Evolutionary conservation across 1,140 invertebrate genomes (phyloP).

Genomic region (Stenopsyche tienmushanensis): DNA sequence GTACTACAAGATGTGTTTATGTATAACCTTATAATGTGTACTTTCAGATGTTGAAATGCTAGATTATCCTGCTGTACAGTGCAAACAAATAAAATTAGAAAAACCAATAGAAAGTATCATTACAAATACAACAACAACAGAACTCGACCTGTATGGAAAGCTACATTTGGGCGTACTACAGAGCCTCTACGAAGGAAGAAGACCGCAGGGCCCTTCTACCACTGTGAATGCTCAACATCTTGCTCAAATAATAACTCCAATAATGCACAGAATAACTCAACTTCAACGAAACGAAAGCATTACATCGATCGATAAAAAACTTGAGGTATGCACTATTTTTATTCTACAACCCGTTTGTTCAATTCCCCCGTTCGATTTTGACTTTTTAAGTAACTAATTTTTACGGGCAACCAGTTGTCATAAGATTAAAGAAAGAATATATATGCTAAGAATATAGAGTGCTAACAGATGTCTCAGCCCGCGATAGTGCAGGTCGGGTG

Average conservation of each 20-base stretch:
- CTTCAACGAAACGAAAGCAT: constrained; percentile 44
- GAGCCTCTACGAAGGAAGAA: constrained; percentile 59
- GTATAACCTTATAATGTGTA: constrained; percentile 11
- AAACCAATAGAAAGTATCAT: constrained; percentile 45
- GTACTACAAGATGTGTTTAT: no score
- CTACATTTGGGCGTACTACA: constrained; percentile 66
- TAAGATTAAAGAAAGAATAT: no score
- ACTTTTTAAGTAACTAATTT: neutral
- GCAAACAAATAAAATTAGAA: constrained; percentile 53
- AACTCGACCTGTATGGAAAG: constrained; percentile 58
- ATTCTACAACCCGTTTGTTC: neutral
- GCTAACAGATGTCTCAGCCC: no score
- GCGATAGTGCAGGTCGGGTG: no score
- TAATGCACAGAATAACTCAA: constrained; percentile 52
- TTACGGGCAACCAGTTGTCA: no score
- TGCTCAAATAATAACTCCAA: constrained; percentile 50
- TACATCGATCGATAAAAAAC: constrained; percentile 43
- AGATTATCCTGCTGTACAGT: constrained; percentile 40
- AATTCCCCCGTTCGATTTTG: neutral
- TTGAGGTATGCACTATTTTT: constrained; percentile 45
- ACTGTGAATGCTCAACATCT: constrained; percentile 62
- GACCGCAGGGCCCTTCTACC: constrained; percentile 54
- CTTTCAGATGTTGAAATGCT: constrained; percentile 36
- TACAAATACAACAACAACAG: constrained; percentile 39
- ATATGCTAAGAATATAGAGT: no score